Base-by-base conservation (phyloP, 1,140 invertebrate species). In the Temnothorax nylanderi region DNA sequence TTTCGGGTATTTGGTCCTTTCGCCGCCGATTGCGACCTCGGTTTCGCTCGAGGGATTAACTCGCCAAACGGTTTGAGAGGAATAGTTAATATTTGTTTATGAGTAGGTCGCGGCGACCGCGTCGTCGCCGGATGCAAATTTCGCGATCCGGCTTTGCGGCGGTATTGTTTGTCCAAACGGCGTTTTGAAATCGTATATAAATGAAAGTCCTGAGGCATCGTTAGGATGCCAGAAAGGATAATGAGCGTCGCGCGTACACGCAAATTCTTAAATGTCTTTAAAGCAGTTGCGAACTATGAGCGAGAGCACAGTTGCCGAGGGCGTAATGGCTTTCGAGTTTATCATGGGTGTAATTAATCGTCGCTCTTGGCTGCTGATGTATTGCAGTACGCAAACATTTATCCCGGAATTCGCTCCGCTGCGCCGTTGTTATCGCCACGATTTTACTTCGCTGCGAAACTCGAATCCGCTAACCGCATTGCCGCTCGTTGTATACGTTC, bases 281-380 rank as follows among this genome's bases (percentile, higher is more conserved):
- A 60, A 60, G 47, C 76, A n/a, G 41, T 32, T 58, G 58, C 21
- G 6, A 26, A 26, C 26, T 26, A 26, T 13, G 5, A 51, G 58
- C 26, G 34, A 34, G 26, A 51, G 71, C 65, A 47, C 80, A 44
- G 47, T 75, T 26, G 69, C 34, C 41, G 54, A 84, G 54, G n/a
- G 18, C 69, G 41, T 82, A 82, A 74, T 82, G 80, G 26, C 54
- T 82, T 60, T 82, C 34, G 32, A 84, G 69, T 75, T 84, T 75
- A 84, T 84, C 69, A 21, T 60, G 26, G 32, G 13, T 60, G 32
- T 60, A 75, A 84, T 84, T 84, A 84, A 84, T 84, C 13, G 69
- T 44, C 56, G 47, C 16, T 32, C 65, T 44, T 71, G 49, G 34
- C 69, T 75, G 37, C 65, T 72, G 69, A 60, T 47, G 54, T 49